phyloP scores from a whole-genome alignment of 2,888 invertebrate genomes.

The Amphipyra berbera region DNA sequence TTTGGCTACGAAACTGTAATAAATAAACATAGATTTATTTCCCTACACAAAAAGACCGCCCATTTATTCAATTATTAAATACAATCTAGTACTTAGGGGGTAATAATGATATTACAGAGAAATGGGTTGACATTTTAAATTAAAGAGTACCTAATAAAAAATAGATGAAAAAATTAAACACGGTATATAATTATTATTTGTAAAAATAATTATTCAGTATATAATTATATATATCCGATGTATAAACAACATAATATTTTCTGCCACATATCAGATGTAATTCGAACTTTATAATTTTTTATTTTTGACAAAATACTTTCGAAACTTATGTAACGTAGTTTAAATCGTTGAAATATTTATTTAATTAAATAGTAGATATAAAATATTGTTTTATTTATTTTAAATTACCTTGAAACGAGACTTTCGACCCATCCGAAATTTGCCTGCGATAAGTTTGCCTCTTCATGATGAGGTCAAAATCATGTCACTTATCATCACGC shows the following conservation, averaged over 20 bases:
- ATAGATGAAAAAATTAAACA: not conserved
- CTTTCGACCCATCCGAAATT: no score
- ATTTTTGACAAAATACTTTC: conserved; percentile 20
- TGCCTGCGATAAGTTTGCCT: no score
- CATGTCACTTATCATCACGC: no score
- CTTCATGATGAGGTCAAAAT: no score
- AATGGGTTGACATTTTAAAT: conserved; percentile 24
- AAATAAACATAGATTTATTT: not conserved
- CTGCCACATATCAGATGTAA: conserved; percentile 27
- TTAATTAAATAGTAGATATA: conserved; percentile 57
- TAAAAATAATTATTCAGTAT: not conserved
- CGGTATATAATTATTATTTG: conserved; percentile 6
- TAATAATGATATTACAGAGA: conserved; percentile 26
- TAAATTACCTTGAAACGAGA: not conserved
- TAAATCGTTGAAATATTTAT: conserved; percentile 54
- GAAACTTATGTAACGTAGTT: conserved; percentile 31
- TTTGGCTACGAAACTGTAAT: conserved; percentile 19
- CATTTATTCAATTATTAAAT: conserved; percentile 20
- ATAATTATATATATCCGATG: conserved; percentile 19
- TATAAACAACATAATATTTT: conserved; percentile 10
- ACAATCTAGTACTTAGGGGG: conserved; percentile 47
- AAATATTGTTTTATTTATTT: conserved; percentile 30
- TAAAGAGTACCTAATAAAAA: conserved; percentile 3
- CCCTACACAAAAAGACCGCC: conserved; percentile 23
- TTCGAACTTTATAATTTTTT: conserved; percentile 22